A percentile compares a stretch with the other conserved stretches of the same genome.
Conservation (phyloP, 2,888 invertebrate genomes). For the Epinotia demarniana region DNA sequence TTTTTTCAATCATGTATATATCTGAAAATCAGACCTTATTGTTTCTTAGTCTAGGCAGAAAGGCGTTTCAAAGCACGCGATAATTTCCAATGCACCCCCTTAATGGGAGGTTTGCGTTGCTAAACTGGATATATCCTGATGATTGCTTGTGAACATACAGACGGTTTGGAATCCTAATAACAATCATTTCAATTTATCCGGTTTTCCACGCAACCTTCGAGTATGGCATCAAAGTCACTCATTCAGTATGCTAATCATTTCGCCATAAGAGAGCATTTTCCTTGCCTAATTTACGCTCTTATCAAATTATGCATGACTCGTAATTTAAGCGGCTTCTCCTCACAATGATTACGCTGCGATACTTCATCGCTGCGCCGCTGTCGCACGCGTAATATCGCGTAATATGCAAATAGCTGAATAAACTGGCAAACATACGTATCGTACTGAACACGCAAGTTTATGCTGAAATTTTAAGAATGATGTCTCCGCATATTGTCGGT, state of each 20-base stretch:
- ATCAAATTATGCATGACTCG: conserved; percentile 13
- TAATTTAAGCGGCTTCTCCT: conserved; percentile 18
- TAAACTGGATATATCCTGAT: not conserved
- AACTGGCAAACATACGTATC: conserved; percentile 20
- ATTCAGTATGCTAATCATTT: not conserved
- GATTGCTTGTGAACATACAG: too few species aligned
- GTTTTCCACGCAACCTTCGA: not conserved
- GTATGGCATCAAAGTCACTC: not conserved
- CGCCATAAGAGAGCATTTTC: not conserved
- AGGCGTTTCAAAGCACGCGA: too few species aligned
- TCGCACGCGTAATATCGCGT: conserved; percentile 13
- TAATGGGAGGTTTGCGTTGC: not conserved
- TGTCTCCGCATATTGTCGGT: not conserved
- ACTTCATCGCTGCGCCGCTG: not conserved
- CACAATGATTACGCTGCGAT: conserved; percentile 25
- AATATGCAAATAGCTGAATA: conserved; percentile 29
- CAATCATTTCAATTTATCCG: too few species aligned
- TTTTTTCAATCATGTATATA: too few species aligned
- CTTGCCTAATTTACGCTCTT: conserved; percentile 9
- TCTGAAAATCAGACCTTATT: too few species aligned
- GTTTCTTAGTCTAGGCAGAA: too few species aligned
- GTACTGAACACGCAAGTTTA: not conserved
- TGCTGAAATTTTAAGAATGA: not conserved
- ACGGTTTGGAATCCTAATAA: too few species aligned
- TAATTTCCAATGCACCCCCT: not conserved